phyloP scores from a whole-genome alignment of 2,113 vertebrate species.

The Chamaea fasciata region DNA sequence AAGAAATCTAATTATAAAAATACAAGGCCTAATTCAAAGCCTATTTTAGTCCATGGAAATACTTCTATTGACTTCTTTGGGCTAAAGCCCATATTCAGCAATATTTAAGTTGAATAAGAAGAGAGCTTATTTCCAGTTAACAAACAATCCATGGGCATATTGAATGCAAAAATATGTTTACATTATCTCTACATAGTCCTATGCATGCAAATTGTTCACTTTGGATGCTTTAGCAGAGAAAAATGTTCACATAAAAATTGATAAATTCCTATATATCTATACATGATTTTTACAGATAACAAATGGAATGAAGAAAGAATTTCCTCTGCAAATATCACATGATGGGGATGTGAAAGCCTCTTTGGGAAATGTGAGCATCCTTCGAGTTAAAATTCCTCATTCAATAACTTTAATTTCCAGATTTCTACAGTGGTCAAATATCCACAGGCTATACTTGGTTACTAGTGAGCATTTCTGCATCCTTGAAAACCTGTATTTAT shows the following conservation, averaged over 20 bases:
- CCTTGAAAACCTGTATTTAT: background rate
- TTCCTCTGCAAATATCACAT: background rate
- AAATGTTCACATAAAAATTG: background rate
- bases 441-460: background rate
- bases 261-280: background rate
- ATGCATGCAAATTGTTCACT: background rate
- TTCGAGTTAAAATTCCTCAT: background rate
- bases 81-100: background rate
- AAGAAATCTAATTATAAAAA: constrained; percentile 55
- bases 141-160: background rate
- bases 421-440: background rate
- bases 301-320: background rate
- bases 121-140: background rate
- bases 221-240: background rate
- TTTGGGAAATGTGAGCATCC: background rate
- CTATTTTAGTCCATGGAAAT: constrained; percentile 2
- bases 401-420: background rate
- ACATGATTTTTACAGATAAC: background rate
- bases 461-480: background rate
- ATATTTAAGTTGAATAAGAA: background rate
- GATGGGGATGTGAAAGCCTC: background rate
- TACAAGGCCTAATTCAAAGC: constrained; percentile 35
- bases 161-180: background rate
- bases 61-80: background rate
- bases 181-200: background rate